Percentiles rank a stretch among this genome's conserved stretches.
Evolutionary conservation across 2,797 vertebrate species (phyloP).

Genomic region (Parauchenoglanis punctatus): DNA sequence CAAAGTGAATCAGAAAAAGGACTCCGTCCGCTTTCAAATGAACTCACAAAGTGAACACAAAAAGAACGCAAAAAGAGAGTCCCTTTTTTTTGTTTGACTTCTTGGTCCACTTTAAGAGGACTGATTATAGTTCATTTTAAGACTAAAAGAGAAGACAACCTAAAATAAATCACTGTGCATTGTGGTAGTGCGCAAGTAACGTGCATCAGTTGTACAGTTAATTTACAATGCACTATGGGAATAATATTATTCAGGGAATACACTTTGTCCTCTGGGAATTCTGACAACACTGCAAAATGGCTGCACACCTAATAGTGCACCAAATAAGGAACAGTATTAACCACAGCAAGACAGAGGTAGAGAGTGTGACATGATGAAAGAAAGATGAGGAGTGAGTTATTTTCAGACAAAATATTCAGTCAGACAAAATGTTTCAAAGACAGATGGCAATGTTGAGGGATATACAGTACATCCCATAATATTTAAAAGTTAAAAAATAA

Average conservation of each 20-base stretch:
- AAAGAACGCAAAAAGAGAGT: too few species aligned
- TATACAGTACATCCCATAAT: neutral
- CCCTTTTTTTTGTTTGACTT: too few species aligned
- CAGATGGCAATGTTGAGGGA: neutral
- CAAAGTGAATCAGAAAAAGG: too few species aligned
- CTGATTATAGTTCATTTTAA: too few species aligned
- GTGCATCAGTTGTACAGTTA: neutral
- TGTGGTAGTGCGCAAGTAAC: neutral
- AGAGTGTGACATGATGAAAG: neutral
- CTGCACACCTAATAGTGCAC: neutral
- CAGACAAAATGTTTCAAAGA: constrained; percentile 9
- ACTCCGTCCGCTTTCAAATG: too few species aligned
- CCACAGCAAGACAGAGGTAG: neutral
- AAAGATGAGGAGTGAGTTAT: neutral
- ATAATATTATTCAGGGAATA: neutral
- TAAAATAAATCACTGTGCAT: neutral
- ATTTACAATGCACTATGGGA: neutral
- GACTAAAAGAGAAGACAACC: too few species aligned
- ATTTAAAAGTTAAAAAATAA: neutral
- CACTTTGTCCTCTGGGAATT: neutral
- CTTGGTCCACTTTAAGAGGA: too few species aligned
- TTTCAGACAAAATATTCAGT: neutral
- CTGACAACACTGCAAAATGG: neutral
- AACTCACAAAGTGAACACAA: too few species aligned
- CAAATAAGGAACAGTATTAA: neutral